Conservation (phyloP, 2,888 invertebrate species). For the Heliconius hortense region DNA sequence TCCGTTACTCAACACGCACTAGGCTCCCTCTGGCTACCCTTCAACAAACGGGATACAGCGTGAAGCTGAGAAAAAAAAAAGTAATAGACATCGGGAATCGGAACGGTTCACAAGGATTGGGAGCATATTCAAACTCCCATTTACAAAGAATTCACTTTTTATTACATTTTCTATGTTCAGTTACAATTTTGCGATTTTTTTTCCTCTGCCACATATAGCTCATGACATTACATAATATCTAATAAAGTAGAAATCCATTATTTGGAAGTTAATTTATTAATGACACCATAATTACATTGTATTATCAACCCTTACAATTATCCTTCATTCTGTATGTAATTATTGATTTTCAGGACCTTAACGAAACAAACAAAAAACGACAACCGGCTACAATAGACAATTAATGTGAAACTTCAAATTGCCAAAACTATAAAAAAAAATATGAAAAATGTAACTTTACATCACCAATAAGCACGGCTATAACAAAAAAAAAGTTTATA, state of each 20-base stretch:
- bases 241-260: conserved; percentile 80
- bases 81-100: not conserved
- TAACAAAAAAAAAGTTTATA: conserved; percentile 52
- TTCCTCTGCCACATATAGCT: conserved; percentile 74
- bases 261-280: conserved; percentile 79
- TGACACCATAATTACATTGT: conserved; percentile 75
- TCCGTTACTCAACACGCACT: too few species aligned
- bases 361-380: conserved; percentile 58
- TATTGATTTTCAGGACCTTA: conserved; percentile 72
- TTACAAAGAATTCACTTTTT: conserved; percentile 80
- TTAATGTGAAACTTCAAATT: conserved; percentile 49
- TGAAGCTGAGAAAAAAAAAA: too few species aligned
- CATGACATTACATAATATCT: conserved; percentile 75
- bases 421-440: conserved; percentile 54
- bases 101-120: conserved; percentile 23
- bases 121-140: conserved; percentile 63
- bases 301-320: conserved; percentile 75
- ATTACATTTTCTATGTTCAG: conserved; percentile 77
- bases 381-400: conserved; percentile 52
- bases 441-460: conserved; percentile 56
- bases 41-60: too few species aligned
- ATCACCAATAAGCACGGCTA: conserved; percentile 55
- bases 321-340: conserved; percentile 71
- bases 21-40: too few species aligned
- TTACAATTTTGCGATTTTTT: conserved; percentile 80